A percentile compares a stretch with the other conserved stretches of the same genome.
Conservation (phyloP, 2,113 vertebrate genomes). For the Climacteris rufus region DNA sequence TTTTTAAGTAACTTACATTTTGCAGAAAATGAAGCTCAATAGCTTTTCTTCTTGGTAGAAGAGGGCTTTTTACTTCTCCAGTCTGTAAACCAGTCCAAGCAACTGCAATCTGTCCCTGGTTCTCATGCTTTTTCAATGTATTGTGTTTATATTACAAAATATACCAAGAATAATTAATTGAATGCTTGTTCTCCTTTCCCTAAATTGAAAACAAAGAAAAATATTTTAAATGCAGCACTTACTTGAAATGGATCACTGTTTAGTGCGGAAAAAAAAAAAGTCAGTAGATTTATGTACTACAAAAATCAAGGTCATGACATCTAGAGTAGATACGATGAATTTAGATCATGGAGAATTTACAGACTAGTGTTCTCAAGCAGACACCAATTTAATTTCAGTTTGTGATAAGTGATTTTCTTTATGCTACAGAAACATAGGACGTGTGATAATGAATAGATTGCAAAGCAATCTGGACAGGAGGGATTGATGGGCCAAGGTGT, state of each 20-base stretch:
- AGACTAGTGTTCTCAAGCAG: not conserved
- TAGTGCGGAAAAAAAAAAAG: rapidly evolving
- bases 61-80: not conserved
- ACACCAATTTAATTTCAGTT: not conserved
- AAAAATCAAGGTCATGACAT: not conserved
- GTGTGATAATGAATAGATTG: not conserved
- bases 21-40: not conserved
- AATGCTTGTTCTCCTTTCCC: not conserved
- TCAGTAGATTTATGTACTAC: not conserved
- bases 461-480: not conserved
- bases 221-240: not conserved
- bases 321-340: not conserved
- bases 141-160: not conserved
- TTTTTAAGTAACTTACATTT: not conserved
- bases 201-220: not conserved
- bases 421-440: not conserved
- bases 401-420: not conserved
- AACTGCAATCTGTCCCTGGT: not conserved
- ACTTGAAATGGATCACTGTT: not conserved
- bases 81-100: not conserved
- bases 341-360: not conserved
- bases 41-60: not conserved
- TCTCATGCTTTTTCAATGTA: not conserved
- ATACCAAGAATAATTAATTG: not conserved
- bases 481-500: not conserved